Evolutionary conservation across 2,888 invertebrate species (phyloP), one percentile per base, ranked within the genome.

Genomic region (Ellobium chinense): DNA sequence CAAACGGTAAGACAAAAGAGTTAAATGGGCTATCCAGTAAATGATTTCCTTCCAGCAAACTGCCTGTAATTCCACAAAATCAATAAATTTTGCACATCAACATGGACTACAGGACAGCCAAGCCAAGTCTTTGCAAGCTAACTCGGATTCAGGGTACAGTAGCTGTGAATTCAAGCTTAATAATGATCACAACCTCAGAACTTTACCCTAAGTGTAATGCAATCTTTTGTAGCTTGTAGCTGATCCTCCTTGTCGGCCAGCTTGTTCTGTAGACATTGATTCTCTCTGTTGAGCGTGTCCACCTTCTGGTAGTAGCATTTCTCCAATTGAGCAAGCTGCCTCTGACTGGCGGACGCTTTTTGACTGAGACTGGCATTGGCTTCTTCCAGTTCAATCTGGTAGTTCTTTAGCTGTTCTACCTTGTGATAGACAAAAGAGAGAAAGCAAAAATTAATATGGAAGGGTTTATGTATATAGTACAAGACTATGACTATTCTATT

Each of bases 301-400:
- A 80, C 80, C 60, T 80, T 80, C 68, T 80, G 80, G 60, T 80
- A 74, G 60, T 80, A 74, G 27, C 74, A 66, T 31, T 80, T 80
- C 46, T 80, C 80, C 37, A 80, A 27, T 62, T 80, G 80, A 0
- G 68, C 68, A 29, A 80, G 36, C 60, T 80, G 74, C 7, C 80
- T 34, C 74, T 80, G 74, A 0, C 60, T 46, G 1, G 74, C 39
- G 1, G 65, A 58, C 1, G 60, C 37, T 27, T 80, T 80, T 58
- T 80, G 73, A 14, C 18, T 56, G 9, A 80, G 68, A 36, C 31
- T n/a, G 0, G 74, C 73, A 39, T 80, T 80, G 24, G 37, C 24
- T 24, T 80, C 80, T n/a, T 80, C 80, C 12, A 74, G 66, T 31
- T 80, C 66, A 29, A 73, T 58, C 46, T 65, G 39, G 4, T 68